Base-by-base conservation (phyloP, 64 coral and sea anemone species). In the Montipora sp. region DNA sequence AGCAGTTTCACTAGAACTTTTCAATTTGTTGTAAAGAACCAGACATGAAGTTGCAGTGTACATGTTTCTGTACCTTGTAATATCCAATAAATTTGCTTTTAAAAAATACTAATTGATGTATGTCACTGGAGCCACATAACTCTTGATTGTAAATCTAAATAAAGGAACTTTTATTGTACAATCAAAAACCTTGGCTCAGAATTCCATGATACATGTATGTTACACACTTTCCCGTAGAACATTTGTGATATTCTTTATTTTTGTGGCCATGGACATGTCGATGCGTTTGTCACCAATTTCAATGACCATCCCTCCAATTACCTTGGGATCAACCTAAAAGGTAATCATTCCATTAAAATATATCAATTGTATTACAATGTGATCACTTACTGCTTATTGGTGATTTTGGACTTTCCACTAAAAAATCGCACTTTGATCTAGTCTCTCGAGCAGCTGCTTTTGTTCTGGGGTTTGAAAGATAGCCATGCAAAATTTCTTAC, bases 221-320 rank as follows among this genome's bases (percentile, higher is more conserved):
- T 77, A 93, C 75, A 99, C 79, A 81, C 92, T 96, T 73, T 93
- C 89, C 48, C 94, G 93, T 90, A 99, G 91, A 51, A 92, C 92
- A 92, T 90, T 96, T 48, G 92, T 96, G 22, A 99, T 99, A 47
- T 99, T 95, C 86, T 89, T 99, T 60, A 99, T 81, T 73, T 99
- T 99, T 78, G 88, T 94, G 48, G 98, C 78, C 63, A 99, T 99
- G 1, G 94, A 99, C 98, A 99, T 99, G 80, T 99, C 98, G 67
- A 99, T 92, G 67, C 84, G 94, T 73, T 99, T 99, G 80, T 99
- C 98, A 3, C 94, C 98, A 81, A 99, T 94, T 76, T 95, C 94
- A 13, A 99, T 92, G 14, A 99, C 86, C 94, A 99, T 95, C 43
- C 98, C 98, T 51, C 98, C 98, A 71, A 99, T 99, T 9, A 99